Evolutionary conservation across 2,888 invertebrate genomes (phyloP), one percentile per base, ranked within the genome.

Genomic region (Trypoxylon attenuatum): DNA sequence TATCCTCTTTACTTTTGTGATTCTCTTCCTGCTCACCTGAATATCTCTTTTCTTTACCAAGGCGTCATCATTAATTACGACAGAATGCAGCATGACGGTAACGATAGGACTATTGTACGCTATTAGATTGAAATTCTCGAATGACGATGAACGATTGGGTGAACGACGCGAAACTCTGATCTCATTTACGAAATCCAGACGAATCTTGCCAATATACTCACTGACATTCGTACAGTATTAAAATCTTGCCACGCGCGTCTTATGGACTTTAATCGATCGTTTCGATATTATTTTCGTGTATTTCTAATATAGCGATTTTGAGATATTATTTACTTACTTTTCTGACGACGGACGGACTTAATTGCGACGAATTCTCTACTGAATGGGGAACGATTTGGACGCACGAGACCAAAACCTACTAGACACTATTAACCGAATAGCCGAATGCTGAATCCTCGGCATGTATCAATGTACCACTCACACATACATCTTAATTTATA

Each of bases 401-500:
- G 27, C 25, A 55, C 38, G 46, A 10, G 33, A 33, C 33, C 5
- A 3, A 13, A 33, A 33, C 13, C n/a, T 10, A 33, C n/a, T 33
- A 13, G 33, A 33, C 33, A 13, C 6, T 27, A 27, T 33, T 4
- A 10, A 13, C 10, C 33, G 33, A 33, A 10, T 33, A 33, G 33
- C n/a, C 33, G 13, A 10, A 13, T 13, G 2, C 33, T 13, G 33
- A 13, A 33, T 33, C 27, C 43, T 21, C 10, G 5, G 42, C 23
- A 21, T 33, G 39, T 57, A 47, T 65, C 55, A 52, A 51, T 54
- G 50, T 50, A 55, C 59, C 52, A 10, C 8, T 39, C 18, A 13
- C 41, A 16, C 29, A 19, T 47, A 23, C 29, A 41, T 19, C 51
- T 39, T 64, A 58, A 62, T 71, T 64, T 71, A 69, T 53, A 38